Conservation (phyloP, 1,140 invertebrate genomes). For the Bombus confusus region DNA sequence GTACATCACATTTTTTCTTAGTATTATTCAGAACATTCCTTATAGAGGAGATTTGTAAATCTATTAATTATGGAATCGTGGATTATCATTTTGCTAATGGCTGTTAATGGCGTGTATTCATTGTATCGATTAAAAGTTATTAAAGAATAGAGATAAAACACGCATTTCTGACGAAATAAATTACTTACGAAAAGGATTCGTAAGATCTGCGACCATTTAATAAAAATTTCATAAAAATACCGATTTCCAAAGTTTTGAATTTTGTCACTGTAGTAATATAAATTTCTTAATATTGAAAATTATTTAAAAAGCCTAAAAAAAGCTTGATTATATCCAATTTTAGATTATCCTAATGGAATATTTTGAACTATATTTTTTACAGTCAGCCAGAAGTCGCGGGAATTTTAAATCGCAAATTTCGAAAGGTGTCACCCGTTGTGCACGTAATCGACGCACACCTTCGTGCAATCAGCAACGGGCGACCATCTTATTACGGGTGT, state of each 20-base stretch:
- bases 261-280: neutral
- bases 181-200: too few relatives aligned
- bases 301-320: neutral
- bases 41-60: neutral
- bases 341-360: neutral
- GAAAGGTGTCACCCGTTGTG: conserved; percentile 60
- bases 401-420: neutral
- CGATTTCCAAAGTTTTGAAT: neutral
- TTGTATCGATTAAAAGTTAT: neutral
- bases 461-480: conserved; percentile 37
- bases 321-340: neutral
- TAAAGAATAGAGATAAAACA: neutral
- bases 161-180: neutral
- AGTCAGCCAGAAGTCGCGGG: too few relatives aligned
- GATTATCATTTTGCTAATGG: neutral
- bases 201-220: neutral
- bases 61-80: neutral
- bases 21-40: neutral
- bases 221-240: neutral
- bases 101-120: neutral
- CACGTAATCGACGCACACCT: conserved; percentile 43
- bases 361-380: neutral
- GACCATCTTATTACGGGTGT: conserved; percentile 67
- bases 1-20: conserved; percentile 20
- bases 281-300: neutral